These are phyloP conservation scores for Sarcophaga variegata DNA, from an alignment of 2,888 invertebrate genomes.

Conservation along the genomic window DNA sequence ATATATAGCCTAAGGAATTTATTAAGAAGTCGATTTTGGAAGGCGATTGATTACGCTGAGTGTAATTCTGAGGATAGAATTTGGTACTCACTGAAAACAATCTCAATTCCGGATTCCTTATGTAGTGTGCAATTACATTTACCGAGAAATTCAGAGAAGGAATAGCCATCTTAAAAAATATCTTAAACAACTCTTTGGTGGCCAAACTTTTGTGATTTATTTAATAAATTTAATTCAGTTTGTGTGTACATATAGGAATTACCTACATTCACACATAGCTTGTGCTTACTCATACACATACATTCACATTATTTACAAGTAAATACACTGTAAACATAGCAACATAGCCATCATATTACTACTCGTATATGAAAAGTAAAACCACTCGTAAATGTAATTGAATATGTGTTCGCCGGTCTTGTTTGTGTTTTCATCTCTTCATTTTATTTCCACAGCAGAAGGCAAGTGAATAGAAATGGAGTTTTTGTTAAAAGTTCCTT, in stretches of 20 bases:
- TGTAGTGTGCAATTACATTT: background rate
- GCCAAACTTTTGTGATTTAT: background rate
- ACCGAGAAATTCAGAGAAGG: no score
- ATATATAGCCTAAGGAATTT: no score
- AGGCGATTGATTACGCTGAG: no score
- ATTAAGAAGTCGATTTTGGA: no score
- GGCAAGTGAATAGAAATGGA: background rate
- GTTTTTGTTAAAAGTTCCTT: background rate
- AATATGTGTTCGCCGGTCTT: background rate
- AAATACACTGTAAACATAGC: no score
- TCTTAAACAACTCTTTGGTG: background rate
- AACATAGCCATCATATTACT: no score
- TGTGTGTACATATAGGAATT: background rate
- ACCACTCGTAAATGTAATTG: background rate
- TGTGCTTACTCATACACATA: background rate
- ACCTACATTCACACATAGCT: background rate
- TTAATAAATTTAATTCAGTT: background rate
- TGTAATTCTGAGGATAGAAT: no score
- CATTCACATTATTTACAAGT: no score
- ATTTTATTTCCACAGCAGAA: background rate
- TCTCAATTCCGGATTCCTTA: background rate
- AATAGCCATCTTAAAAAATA: background rate
- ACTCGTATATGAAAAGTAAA: background rate
- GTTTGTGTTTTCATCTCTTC: background rate
- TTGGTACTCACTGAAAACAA: background rate